Conservation (phyloP, 1,140 invertebrate genomes). For the Calliphora vicina region DNA sequence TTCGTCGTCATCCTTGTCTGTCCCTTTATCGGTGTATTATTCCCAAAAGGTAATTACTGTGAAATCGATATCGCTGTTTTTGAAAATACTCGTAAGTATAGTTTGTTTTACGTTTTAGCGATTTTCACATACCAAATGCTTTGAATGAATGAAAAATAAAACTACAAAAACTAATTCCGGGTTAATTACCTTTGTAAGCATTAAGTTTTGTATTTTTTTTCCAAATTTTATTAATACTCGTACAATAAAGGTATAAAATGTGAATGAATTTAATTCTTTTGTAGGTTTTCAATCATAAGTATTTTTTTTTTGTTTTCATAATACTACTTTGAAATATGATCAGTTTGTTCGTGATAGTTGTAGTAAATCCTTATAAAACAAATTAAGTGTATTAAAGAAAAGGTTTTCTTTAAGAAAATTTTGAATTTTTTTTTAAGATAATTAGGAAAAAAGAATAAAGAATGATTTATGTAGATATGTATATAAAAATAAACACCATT, state of each 20-base stretch:
- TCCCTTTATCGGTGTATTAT: no score
- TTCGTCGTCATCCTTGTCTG: not conserved
- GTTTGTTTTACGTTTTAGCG: no score
- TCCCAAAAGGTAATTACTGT: not conserved
- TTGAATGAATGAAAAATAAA: not conserved
- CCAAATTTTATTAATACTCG: no score
- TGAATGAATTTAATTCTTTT: not conserved
- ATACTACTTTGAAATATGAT: not conserved
- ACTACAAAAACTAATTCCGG: not conserved
- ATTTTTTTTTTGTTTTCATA: not conserved
- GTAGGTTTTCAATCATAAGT: not conserved
- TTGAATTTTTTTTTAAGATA: not conserved
- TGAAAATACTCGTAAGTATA: not conserved
- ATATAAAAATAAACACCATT: not conserved
- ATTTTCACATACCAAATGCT: not conserved
- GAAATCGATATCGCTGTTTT: conserved; percentile 9
- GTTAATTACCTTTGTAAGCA: conserved; percentile 13
- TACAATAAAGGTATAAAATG: not conserved
- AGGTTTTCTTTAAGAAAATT: not conserved
- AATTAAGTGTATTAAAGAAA: not conserved
- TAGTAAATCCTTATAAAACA: not conserved
- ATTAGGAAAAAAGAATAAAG: no score
- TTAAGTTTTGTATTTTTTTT: not conserved
- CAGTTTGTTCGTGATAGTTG: not conserved
- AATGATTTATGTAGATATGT: not conserved